These are phyloP conservation scores for Eilema depressum DNA, from an alignment of 2,888 invertebrate species.

Conservation along the genomic window DNA sequence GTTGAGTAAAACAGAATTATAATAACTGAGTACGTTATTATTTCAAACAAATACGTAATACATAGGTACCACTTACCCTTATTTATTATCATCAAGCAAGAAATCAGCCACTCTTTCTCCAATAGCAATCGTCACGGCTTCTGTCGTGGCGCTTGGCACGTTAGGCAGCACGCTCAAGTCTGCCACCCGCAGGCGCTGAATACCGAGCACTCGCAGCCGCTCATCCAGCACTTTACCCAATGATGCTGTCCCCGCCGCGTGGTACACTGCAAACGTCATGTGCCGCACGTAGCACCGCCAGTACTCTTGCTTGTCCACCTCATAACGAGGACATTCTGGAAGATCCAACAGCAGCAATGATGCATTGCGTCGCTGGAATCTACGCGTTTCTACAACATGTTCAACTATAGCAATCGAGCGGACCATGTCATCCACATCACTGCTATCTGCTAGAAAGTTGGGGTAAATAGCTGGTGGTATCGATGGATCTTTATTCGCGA, in stretches of 20 bases:
- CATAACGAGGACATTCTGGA: slow-evolving; percentile 55
- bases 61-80: slow-evolving; percentile 40
- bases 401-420: slow-evolving; percentile 59
- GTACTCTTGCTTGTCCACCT: slow-evolving; percentile 46
- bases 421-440: slow-evolving; percentile 62
- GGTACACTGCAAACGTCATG: slow-evolving; percentile 66
- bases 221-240: slow-evolving; percentile 64
- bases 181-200: slow-evolving; percentile 60
- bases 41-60: neutral
- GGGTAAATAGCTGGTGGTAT: slow-evolving; percentile 61
- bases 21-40: too few species aligned
- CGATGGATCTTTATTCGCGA: slow-evolving; percentile 59
- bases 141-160: slow-evolving; percentile 65
- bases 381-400: slow-evolving; percentile 54
- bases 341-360: slow-evolving; percentile 53
- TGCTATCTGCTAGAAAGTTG: slow-evolving; percentile 61
- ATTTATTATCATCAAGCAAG: slow-evolving; percentile 43
- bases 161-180: slow-evolving; percentile 63
- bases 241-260: slow-evolving; percentile 66
- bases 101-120: slow-evolving; percentile 67
- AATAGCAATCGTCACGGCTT: slow-evolving; percentile 65
- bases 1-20: too few species aligned
- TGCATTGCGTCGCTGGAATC: slow-evolving; percentile 53
- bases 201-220: slow-evolving; percentile 61
- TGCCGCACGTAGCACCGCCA: slow-evolving; percentile 70